These are phyloP conservation scores for Porites australiensis DNA, from an alignment of 64 coral and sea anemone genomes.

Conservation along the genomic window DNA sequence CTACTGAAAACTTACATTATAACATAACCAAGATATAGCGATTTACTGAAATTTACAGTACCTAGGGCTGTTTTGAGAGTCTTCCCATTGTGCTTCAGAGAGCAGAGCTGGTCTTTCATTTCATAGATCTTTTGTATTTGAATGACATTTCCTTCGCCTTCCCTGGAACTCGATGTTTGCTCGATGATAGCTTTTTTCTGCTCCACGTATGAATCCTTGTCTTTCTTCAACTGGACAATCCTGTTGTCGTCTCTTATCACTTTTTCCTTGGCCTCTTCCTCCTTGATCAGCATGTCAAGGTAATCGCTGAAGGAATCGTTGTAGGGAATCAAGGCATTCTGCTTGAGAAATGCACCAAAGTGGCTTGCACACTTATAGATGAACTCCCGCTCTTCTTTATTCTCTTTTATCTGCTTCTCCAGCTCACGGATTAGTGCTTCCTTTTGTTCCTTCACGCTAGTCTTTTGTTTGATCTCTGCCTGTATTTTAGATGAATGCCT, in stretches of 20 bases:
- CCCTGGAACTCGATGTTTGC: not conserved
- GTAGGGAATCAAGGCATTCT: constrained; percentile 32
- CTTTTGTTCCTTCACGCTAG: not conserved
- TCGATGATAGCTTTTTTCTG: not conserved
- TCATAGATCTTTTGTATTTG: constrained; percentile 8
- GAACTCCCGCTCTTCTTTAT: constrained; percentile 10
- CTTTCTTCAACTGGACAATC: constrained; percentile 8
- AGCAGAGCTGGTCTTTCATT: constrained; percentile 33
- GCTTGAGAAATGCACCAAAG: constrained; percentile 29
- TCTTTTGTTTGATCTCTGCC: not conserved
- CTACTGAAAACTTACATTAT: too few species aligned
- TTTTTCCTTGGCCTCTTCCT: not conserved
- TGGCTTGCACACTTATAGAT: not conserved
- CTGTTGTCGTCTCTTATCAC: not conserved
- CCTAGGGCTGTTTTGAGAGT: constrained; percentile 24
- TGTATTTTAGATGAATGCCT: constrained; percentile 9
- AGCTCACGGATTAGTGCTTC: not conserved
- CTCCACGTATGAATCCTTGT: constrained; percentile 5
- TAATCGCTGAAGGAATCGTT: constrained; percentile 46
- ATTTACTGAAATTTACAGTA: not conserved
- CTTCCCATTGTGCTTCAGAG: constrained; percentile 41
- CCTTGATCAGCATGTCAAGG: constrained; percentile 27
- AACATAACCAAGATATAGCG: too few species aligned
- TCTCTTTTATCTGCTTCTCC: not conserved
- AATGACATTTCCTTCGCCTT: not conserved